Evolutionary conservation across 2,113 vertebrate species (phyloP), one percentile per base, ranked within the genome.

Genomic region (Paramisgurnus dabryanus): DNA sequence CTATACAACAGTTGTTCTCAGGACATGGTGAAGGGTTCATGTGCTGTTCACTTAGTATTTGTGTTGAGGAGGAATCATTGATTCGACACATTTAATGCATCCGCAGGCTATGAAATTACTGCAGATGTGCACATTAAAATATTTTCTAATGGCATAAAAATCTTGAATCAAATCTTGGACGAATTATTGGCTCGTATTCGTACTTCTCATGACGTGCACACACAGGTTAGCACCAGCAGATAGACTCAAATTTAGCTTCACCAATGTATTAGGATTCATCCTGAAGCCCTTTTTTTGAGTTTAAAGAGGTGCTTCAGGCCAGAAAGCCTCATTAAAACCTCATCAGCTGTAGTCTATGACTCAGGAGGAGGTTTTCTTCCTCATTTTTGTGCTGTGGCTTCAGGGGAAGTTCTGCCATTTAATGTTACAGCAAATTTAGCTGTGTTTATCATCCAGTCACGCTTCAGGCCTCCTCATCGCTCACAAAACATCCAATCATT

Each of bases 301-400:
- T 11, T 82, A 50, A 86, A 80, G 76, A 82, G 40, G 78, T 73
- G 60, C 79, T 80, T 72, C 47, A 45, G 73, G 81, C 83, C 63
- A n/a, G 78, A 82, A 39, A 43, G 70, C 77, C 81, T 87, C 78
- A 90, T 89, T 84, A 90, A 87, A 75, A 65, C 68, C 39, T 71
- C 76, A 70, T 87, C 47, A 63, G 82, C 45, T 86, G 73, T 87
- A 82, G 86, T 86, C 18, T 76, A 61, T 76, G 83, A n/a, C 67
- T 61, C 78, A 60, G 53, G 18, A 45, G 41, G 76, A 55, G 83
- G 58, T 81, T 27, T 13, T 74, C 69, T 17, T n/a, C 58, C 69
- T 75, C 67, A 47, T 49, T 47, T 9, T 41, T 2, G 50, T 58
- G 40, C 15, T 7, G 22, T 34, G 41, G 41, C 72, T 75, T 75